These are phyloP conservation scores for Invenusta paracnida DNA, from an alignment of 2,888 invertebrate species.

Conservation along the genomic window DNA sequence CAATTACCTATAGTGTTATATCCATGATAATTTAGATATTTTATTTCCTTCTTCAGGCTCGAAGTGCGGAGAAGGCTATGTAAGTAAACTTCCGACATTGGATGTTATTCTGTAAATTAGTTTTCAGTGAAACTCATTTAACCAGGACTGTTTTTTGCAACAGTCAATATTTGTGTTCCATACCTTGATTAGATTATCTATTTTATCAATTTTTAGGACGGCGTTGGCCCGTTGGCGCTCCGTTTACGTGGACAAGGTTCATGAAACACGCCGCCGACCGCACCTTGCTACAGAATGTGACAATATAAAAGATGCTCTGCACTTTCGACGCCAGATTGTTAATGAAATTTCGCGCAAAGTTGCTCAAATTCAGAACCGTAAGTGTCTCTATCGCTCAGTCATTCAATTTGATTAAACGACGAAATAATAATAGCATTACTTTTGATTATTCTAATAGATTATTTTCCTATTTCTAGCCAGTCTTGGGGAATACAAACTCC, in stretches of 20 bases:
- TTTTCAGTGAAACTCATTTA: neutral
- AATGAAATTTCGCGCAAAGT: conserved; percentile 96
- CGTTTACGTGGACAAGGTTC: conserved; percentile 73
- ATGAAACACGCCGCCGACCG: conserved; percentile 67
- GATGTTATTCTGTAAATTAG: neutral
- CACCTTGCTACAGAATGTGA: conserved; percentile 90
- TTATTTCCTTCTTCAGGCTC: conserved; percentile 65
- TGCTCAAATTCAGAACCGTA: conserved; percentile 77
- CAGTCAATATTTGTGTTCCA: neutral
- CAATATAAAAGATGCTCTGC: conserved; percentile 83
- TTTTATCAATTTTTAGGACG: conserved; percentile 68
- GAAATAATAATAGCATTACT: neutral
- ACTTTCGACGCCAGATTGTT: conserved; percentile 92
- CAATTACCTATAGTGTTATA: too few species aligned
- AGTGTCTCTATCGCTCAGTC: neutral
- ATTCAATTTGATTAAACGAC: too few species aligned
- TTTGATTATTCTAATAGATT: neutral
- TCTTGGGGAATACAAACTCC: conserved; percentile 92
- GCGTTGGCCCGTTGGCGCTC: conserved; percentile 96
- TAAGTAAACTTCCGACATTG: conserved; percentile 65
- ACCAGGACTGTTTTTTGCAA: conserved; percentile 30
- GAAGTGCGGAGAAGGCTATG: conserved; percentile 96
- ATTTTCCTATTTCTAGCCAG: conserved; percentile 69
- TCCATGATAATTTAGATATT: too few species aligned
- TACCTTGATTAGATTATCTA: conserved; percentile 22